Conservation (phyloP, 2,113 vertebrate genomes). For the Litocranius walleri region DNA sequence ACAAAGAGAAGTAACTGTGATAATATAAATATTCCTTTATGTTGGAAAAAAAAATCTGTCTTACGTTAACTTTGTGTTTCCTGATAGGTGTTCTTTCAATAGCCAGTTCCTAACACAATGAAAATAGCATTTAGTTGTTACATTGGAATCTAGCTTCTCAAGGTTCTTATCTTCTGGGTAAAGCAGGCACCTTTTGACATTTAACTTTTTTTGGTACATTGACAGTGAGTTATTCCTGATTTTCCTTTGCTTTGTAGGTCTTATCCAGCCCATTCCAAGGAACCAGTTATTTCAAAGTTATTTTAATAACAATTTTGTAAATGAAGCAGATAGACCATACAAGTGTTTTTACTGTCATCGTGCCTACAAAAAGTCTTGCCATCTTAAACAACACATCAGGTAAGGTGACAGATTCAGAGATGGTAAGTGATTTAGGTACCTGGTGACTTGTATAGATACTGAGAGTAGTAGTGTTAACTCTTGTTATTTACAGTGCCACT, state of each 20-base stretch:
- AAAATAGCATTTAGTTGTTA: neutral
- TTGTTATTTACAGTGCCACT: neutral
- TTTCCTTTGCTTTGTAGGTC: conserved; percentile 82
- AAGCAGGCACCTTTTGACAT: neutral
- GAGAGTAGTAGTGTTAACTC: neutral
- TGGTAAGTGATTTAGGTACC: neutral
- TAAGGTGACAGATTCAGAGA: conserved; percentile 66
- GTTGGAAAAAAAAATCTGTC: neutral
- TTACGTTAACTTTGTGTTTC: neutral
- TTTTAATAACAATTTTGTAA: conserved; percentile 87
- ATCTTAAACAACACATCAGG: conserved; percentile 98
- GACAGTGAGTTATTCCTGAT: neutral
- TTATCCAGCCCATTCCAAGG: conserved; percentile 92
- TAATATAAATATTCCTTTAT: neutral
- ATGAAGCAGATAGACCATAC: conserved; percentile 93
- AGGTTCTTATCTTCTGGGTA: neutral
- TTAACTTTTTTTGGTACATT: neutral
- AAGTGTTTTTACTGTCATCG: conserved; percentile 96
- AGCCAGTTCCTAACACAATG: neutral
- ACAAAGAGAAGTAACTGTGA: neutral
- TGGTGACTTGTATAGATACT: neutral
- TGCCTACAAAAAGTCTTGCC: conserved; percentile 98
- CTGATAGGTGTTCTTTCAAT: neutral
- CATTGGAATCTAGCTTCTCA: neutral
- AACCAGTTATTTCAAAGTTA: conserved; percentile 92